Percentiles rank a stretch among this genome's conserved stretches.
Evolutionary conservation across 2,888 invertebrate genomes (phyloP).

Genomic region (Tachystola acroxantha): DNA sequence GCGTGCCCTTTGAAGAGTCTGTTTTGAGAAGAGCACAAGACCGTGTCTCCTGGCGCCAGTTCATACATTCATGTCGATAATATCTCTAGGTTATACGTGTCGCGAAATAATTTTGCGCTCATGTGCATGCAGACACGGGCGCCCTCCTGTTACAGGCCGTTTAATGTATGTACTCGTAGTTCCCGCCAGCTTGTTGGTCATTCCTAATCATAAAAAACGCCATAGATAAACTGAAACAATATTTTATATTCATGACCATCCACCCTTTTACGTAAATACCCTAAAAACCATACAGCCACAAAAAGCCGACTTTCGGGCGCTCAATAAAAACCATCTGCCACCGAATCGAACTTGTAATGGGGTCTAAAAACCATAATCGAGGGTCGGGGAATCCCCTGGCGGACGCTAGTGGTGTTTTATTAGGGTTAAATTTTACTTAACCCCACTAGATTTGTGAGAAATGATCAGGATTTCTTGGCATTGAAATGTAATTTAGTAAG

Average conservation of each 20-base stretch:
- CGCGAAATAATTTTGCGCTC: no score
- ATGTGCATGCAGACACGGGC: no score
- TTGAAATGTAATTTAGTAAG: not conserved
- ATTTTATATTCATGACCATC: not conserved
- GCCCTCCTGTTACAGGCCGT: no score
- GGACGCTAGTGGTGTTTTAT: not conserved
- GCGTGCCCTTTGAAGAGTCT: no score
- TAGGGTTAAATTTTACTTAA: slow-evolving; percentile 2
- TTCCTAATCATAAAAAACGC: not conserved
- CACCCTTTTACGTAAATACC: not conserved
- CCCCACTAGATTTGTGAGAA: not conserved
- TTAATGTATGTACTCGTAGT: no score
- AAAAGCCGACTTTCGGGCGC: not conserved
- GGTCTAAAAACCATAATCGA: slow-evolving; percentile 9
- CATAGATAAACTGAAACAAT: not conserved
- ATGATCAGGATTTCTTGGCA: not conserved
- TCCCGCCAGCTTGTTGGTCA: no score
- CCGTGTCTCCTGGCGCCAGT: no score
- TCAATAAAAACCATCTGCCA: slow-evolving; percentile 12
- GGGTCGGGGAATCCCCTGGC: not conserved
- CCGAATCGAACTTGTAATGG: slow-evolving; percentile 9
- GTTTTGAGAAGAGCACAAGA: no score
- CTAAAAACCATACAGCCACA: not conserved
- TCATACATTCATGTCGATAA: no score
- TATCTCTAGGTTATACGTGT: no score